Conservation (phyloP, 2,113 vertebrate genomes). For the Ctenomys sociabilis region DNA sequence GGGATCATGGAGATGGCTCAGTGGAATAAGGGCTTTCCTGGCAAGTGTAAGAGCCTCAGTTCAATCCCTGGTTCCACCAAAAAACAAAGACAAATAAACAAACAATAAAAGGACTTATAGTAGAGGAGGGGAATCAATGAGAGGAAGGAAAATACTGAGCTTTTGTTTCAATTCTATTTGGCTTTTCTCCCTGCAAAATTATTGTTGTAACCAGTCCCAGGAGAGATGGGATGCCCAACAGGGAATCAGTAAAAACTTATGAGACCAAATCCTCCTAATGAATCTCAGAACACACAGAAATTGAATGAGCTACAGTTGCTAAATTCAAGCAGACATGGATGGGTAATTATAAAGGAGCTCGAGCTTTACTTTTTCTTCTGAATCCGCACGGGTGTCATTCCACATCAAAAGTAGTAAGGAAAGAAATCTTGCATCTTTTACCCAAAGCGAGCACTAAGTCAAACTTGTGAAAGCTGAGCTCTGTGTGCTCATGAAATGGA, state of each 20-base stretch:
- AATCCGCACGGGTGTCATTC: constrained; percentile 23
- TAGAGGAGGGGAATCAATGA: not conserved
- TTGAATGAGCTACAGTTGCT: not conserved
- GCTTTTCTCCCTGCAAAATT: not conserved
- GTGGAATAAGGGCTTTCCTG: too few relatives aligned
- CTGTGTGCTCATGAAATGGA: not conserved
- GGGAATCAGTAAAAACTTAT: not conserved
- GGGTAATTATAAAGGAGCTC: constrained; percentile 12
- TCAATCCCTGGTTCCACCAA: too few relatives aligned
- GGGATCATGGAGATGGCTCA: too few relatives aligned
- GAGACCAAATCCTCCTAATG: not conserved
- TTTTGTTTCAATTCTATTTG: constrained; percentile 8
- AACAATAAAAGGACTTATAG: not conserved
- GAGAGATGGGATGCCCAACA: not conserved
- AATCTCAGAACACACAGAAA: not conserved
- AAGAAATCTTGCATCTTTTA: not conserved
- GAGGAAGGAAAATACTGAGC: not conserved
- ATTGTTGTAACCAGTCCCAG: not conserved
- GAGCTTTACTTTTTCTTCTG: constrained; percentile 53
- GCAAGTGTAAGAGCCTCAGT: too few relatives aligned
- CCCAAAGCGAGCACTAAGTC: not conserved
- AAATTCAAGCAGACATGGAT: not conserved
- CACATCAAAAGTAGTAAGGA: not conserved
- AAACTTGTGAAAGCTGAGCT: not conserved
- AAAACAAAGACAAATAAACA: too few relatives aligned